Percentiles rank a stretch among this genome's conserved stretches.
These are phyloP conservation scores for Enoplolaimus lenunculus DNA, from an alignment of 2,888 invertebrate species.

Conservation along the genomic window DNA sequence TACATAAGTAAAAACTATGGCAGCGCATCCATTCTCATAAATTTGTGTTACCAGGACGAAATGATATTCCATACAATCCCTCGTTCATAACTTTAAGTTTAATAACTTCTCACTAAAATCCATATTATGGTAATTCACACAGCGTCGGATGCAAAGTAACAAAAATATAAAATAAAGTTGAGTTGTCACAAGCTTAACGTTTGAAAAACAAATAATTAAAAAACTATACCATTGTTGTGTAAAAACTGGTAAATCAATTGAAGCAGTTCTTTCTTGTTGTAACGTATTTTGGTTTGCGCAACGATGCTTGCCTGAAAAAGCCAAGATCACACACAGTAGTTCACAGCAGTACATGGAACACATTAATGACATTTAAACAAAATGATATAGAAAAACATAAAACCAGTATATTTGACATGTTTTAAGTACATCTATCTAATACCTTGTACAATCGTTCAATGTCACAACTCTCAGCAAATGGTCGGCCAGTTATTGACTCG, in stretches of 20 bases:
- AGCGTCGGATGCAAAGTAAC: no score
- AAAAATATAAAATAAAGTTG: no score
- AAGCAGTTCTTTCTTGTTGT: conserved; percentile 78
- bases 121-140: no score
- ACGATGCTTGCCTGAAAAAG: conserved; percentile 64
- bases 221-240: conserved; percentile 54
- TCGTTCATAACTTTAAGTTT: no score
- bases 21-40: no score
- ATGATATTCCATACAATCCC: no score
- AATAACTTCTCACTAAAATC: no score
- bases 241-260: conserved; percentile 81
- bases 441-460: conserved; percentile 22
- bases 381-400: neutral
- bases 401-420: neutral
- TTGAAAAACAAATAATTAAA: no score
- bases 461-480: conserved; percentile 18
- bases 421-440: conserved; percentile 6
- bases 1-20: no score
- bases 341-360: neutral
- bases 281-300: conserved; percentile 84
- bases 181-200: no score
- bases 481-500: conserved; percentile 47
- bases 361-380: neutral
- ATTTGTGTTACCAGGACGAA: no score
- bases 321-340: neutral